These are phyloP conservation scores for Cariama cristata DNA, from an alignment of 2,113 vertebrate species.

Conservation along the genomic window DNA sequence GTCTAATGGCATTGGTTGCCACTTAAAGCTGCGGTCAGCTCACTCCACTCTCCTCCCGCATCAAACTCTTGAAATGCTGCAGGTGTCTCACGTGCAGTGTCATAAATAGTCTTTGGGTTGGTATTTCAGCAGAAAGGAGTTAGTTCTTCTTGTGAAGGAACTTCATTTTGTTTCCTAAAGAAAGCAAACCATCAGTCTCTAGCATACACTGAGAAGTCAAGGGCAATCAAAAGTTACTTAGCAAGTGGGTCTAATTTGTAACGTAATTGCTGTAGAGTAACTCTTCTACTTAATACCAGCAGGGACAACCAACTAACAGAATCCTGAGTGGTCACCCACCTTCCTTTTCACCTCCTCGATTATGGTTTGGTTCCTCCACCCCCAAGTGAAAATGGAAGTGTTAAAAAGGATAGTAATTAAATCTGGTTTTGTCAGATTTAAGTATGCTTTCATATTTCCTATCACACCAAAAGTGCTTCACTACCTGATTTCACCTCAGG, in stretches of 20 bases:
- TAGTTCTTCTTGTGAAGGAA: conserved; percentile 99
- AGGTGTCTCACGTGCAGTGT: background rate
- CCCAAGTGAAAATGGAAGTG: background rate
- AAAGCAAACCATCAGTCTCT: background rate
- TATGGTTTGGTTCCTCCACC: rapidly evolving
- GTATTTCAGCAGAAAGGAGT: conserved; percentile 35
- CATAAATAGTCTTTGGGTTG: background rate
- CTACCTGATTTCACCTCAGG: background rate
- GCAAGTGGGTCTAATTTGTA: background rate
- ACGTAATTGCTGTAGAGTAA: background rate
- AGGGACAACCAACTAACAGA: background rate
- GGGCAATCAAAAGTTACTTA: background rate
- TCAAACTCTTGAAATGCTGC: background rate
- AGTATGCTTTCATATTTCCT: background rate
- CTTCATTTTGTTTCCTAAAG: conserved; percentile 96
- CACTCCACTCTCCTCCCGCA: background rate
- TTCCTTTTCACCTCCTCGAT: background rate
- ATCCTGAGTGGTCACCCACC: rapidly evolving
- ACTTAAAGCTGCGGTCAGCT: background rate
- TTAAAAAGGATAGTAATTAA: background rate
- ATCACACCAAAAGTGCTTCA: background rate
- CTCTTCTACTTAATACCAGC: background rate
- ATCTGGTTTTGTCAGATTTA: background rate
- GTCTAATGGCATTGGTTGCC: background rate
- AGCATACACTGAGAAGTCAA: background rate